Base-by-base conservation (phyloP, 1,140 invertebrate genomes). In the Proctacanthus coquilletti region DNA sequence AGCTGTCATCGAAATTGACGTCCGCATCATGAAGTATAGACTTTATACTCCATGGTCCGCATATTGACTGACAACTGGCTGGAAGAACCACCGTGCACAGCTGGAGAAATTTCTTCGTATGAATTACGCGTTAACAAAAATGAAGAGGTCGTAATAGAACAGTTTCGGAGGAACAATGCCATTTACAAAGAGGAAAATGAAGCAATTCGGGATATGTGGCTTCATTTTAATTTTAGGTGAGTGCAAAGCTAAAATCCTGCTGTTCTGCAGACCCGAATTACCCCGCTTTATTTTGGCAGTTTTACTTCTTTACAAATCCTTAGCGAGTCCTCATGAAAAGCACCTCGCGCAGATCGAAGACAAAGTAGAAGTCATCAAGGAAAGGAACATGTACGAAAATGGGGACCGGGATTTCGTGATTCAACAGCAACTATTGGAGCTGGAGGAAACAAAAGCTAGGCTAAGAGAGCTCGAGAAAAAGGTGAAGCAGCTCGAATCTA, bases 381-480 rank as follows among this genome's bases (percentile, higher is more conserved):
- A 3, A 37, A 13, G 6, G 15, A 17, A 14, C 42, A 8, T 5
- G 40, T 15, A 38, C 37, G 30, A 32, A 17, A 10, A 40, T 34
- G 47, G 18, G 18, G 4, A 48, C 42, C 15, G 38, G 51, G 11
- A 41, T 52, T 38, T 39, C 14, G 21, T 17, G 27, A 45, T 45
- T 34, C 60, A 58, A 23, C 53, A 52, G 31, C 63, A 65, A 33
- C 66, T 68, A 30, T 60, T 50, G 34, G 68, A 75, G 45, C 47
- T 79, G 5, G 50, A 66, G 34, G 69, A 75, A 44, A 74, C 77
- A 2, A 71, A 70, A 38, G 61, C 57, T 25, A 64, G 69, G 49
- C 75, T 88, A 41, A 59, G 64, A 31, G 64, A 76, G 18, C 51
- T 89, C 29, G 80, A 85, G 58, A 69, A 71, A 14, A 80, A 81